phyloP scores from a whole-genome alignment of 2,888 invertebrate genomes.

The Drosophila koepferae region DNA sequence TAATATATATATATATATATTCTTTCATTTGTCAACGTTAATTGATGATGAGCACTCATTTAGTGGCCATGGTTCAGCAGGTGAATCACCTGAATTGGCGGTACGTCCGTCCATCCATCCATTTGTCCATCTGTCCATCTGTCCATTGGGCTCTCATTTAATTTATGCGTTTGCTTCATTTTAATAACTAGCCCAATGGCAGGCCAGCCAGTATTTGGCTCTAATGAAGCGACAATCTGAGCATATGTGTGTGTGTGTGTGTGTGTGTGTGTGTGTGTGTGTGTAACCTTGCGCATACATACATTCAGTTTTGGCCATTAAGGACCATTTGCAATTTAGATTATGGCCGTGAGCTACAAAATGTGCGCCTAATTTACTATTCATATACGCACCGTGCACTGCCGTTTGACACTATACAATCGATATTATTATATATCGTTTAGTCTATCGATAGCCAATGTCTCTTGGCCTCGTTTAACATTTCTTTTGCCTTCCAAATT shows the following conservation, averaged over 20 bases:
- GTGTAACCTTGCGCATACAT: conserved; percentile 32
- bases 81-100: conserved; percentile 15
- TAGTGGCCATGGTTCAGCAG: conserved; percentile 33
- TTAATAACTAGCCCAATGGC: conserved; percentile 57
- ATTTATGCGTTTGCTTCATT: conserved; percentile 70
- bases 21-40: conserved; percentile 77
- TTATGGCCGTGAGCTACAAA: conserved; percentile 50
- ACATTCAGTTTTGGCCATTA: conserved; percentile 47
- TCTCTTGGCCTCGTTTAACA: background rate
- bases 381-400: conserved; percentile 13
- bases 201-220: conserved; percentile 34
- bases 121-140: conserved; percentile 25
- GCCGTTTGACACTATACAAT: conserved; percentile 14
- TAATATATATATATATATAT: conserved; percentile 17
- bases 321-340: conserved; percentile 62
- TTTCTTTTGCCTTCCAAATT: background rate
- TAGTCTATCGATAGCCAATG: conserved; percentile 10
- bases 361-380: conserved; percentile 33
- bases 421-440: conserved; percentile 20
- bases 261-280: background rate
- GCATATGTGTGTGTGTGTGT: background rate
- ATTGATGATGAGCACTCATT: conserved; percentile 78
- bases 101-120: conserved; percentile 29
- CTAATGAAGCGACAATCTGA: conserved; percentile 46
- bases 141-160: conserved; percentile 52